phyloP scores from a whole-genome alignment of 2,113 vertebrate genomes.

The Apteryx owenii region DNA sequence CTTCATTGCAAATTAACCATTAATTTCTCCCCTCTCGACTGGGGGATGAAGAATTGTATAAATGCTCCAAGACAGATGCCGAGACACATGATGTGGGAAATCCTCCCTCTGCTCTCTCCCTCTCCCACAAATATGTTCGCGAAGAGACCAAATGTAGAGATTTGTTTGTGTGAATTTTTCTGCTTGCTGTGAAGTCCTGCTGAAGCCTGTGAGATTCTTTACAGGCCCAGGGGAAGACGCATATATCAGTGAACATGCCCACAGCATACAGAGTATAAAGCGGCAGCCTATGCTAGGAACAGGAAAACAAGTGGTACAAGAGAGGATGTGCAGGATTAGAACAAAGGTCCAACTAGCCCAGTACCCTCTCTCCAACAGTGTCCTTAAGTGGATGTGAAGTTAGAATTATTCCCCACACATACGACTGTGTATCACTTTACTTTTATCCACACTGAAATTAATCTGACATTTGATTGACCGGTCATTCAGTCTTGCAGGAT shows the following conservation, averaged over 20 bases:
- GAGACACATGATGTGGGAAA: background rate
- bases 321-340: background rate
- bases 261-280: background rate
- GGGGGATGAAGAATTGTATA: background rate
- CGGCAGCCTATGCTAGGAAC: background rate
- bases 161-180: background rate
- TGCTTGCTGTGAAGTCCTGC: background rate
- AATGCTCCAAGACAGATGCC: background rate
- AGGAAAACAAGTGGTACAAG: background rate
- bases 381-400: background rate
- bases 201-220: background rate
- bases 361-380: background rate
- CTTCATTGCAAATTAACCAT: background rate
- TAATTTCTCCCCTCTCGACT: background rate
- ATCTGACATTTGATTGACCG: background rate
- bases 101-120: accelerated
- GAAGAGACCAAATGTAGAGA: background rate
- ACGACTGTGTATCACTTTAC: background rate
- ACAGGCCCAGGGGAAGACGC: background rate
- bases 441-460: background rate
- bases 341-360: background rate
- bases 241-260: background rate
- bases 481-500: background rate
- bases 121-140: background rate
- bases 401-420: background rate